Evolutionary conservation across 2,113 vertebrate genomes (phyloP).

Genomic region (Callipepla californica): DNA sequence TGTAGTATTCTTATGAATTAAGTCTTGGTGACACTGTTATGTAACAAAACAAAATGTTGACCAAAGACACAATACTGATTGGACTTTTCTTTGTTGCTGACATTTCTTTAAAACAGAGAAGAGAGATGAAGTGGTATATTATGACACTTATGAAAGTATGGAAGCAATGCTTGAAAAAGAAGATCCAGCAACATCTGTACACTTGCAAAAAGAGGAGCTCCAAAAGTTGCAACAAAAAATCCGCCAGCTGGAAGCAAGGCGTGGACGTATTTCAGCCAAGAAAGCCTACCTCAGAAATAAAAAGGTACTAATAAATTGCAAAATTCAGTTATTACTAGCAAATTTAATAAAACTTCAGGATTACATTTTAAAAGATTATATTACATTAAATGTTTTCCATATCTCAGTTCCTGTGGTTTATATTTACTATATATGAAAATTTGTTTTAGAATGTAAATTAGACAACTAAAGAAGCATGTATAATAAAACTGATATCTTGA

Average conservation of each 20-base stretch:
- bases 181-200: conserved; percentile 74
- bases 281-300: conserved; percentile 99
- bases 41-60: neutral
- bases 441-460: neutral
- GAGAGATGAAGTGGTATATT: conserved; percentile 96
- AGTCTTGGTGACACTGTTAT: neutral
- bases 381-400: neutral
- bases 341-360: conserved; percentile 3
- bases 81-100: neutral
- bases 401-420: neutral
- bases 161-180: conserved; percentile 94
- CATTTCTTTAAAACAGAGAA: conserved; percentile 78
- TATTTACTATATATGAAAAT: neutral
- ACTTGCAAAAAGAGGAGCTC: conserved; percentile 88
- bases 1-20: neutral
- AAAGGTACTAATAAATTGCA: conserved; percentile 82
- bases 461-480: neutral
- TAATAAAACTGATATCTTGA: neutral
- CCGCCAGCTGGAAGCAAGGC: conserved; percentile 92
- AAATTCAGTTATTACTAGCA: neutral
- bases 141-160: conserved; percentile 95
- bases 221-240: conserved; percentile 89
- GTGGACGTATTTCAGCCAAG: conserved; percentile 96
- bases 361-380: neutral
- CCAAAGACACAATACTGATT: neutral